A percentile compares a stretch with the other conserved stretches of the same genome.
These are phyloP conservation scores for Asbolus verrucosus DNA, from an alignment of 1,140 invertebrate genomes.

Conservation along the genomic window DNA sequence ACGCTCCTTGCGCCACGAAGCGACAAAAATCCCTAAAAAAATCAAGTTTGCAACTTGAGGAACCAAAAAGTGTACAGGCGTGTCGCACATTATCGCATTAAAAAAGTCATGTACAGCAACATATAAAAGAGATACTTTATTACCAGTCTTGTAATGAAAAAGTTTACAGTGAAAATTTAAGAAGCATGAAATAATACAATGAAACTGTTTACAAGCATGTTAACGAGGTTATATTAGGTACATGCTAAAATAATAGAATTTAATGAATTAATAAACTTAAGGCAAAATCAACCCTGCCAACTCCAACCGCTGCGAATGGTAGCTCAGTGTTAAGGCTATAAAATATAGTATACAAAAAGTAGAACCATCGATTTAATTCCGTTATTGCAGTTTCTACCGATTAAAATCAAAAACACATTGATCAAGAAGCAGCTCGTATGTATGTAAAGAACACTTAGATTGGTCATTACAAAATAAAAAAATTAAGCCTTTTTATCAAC, in stretches of 20 bases:
- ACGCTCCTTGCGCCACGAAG: no score
- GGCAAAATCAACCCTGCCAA: constrained; percentile 47
- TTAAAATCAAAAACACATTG: constrained; percentile 38
- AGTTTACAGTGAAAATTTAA: constrained; percentile 42
- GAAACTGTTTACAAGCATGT: constrained; percentile 22
- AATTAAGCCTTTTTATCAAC: constrained; percentile 58
- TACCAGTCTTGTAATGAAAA: constrained; percentile 46
- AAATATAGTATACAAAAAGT: constrained; percentile 31
- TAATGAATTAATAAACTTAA: constrained; percentile 31
- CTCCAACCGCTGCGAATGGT: constrained; percentile 11
- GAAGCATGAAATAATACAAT: constrained; percentile 37
- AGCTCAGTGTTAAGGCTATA: constrained; percentile 44
- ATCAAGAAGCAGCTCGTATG: constrained; percentile 25
- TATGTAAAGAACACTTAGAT: constrained; percentile 48
- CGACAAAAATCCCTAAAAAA: no score
- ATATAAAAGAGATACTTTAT: constrained; percentile 46
- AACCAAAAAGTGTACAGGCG: no score
- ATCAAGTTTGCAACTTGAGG: no score
- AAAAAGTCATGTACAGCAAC: constrained; percentile 32
- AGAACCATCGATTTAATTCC: constrained; percentile 30
- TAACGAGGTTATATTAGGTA: constrained; percentile 31
- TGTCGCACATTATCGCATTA: no score
- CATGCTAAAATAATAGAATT: constrained; percentile 27
- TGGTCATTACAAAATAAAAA: constrained; percentile 48
- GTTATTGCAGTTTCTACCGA: constrained; percentile 30